Evolutionary conservation across 2,888 invertebrate genomes (phyloP).

Genomic region (Orchesella flavescens): DNA sequence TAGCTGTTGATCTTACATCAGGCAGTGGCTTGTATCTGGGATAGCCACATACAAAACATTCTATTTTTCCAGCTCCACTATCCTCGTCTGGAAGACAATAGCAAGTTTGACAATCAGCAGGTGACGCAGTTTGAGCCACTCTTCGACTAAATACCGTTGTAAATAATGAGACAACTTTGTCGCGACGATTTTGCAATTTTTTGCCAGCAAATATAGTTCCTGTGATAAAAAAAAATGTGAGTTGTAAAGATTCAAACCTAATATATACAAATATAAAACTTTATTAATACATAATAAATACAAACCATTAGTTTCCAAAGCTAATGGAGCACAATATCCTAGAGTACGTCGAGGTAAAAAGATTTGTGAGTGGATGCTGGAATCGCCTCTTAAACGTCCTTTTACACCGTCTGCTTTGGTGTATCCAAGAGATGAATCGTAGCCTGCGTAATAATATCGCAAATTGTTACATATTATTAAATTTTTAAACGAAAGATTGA

Average conservation of each 20-base stretch:
- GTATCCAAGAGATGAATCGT: slow-evolving; percentile 85
- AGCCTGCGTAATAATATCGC: slow-evolving; percentile 76
- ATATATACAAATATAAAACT: too few species aligned
- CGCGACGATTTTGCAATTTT: slow-evolving; percentile 78
- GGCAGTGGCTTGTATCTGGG: slow-evolving; percentile 73
- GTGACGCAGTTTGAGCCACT: slow-evolving; percentile 79
- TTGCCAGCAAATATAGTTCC: slow-evolving; percentile 80
- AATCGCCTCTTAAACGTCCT: slow-evolving; percentile 80
- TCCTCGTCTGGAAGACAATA: slow-evolving; percentile 81
- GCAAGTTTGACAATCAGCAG: slow-evolving; percentile 80
- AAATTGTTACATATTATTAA: neutral
- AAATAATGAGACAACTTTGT: slow-evolving; percentile 79
- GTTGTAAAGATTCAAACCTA: too few species aligned
- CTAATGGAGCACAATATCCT: slow-evolving; percentile 86
- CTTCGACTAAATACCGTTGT: slow-evolving; percentile 81
- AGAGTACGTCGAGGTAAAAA: slow-evolving; percentile 84
- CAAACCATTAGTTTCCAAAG: slow-evolving; percentile 88
- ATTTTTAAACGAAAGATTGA: too few species aligned
- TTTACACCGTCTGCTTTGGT: slow-evolving; percentile 83
- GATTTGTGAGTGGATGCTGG: slow-evolving; percentile 82
- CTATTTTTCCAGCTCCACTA: slow-evolving; percentile 80
- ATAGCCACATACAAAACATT: slow-evolving; percentile 80
- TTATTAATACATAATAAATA: neutral
- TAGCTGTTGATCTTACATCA: slow-evolving; percentile 46
- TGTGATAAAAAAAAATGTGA: slow-evolving; percentile 67